Conservation (phyloP, 2,797 vertebrate species). For the Poeciliopsis turneri region DNA sequence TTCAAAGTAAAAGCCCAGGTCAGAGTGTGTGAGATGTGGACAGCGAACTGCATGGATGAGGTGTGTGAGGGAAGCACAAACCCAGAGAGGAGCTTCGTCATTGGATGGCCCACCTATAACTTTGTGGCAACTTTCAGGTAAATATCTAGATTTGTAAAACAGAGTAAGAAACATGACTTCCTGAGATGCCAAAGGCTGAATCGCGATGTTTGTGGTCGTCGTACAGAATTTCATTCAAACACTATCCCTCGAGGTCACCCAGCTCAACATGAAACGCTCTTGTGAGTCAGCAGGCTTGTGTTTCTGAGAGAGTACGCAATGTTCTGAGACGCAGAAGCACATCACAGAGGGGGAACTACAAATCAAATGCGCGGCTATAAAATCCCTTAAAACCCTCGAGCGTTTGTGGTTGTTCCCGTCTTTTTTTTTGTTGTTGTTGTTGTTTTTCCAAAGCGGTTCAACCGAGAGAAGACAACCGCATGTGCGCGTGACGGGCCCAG, state of each 20-base stretch:
- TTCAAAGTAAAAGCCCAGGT: constrained; percentile 89
- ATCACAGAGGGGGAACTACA: constrained; percentile 18
- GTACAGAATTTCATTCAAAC: not conserved
- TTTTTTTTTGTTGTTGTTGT: constrained; percentile 11
- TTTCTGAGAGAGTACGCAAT: constrained; percentile 27
- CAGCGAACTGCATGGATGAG: constrained; percentile 89
- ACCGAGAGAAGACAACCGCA: constrained; percentile 5
- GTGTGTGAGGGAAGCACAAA: constrained; percentile 91
- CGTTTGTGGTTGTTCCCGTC: constrained; percentile 12
- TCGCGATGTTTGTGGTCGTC: constrained; percentile 9
- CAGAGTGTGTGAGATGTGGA: constrained; percentile 93
- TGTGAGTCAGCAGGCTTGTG: not conserved
- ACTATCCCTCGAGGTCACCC: not conserved
- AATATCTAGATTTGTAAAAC: no score
- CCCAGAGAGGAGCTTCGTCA: constrained; percentile 87
- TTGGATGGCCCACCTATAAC: constrained; percentile 96
- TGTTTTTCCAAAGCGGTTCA: constrained; percentile 19
- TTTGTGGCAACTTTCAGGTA: constrained; percentile 95
- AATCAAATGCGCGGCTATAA: constrained; percentile 24
- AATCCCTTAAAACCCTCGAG: constrained; percentile 26
- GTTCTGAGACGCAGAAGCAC: constrained; percentile 40
- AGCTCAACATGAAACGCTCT: not conserved
- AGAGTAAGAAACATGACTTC: not conserved
- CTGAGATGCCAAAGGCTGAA: not conserved
- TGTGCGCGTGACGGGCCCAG: constrained; percentile 8